Percentiles rank a stretch among this genome's conserved stretches.
Evolutionary conservation across 2,113 vertebrate species (phyloP).

Genomic region (Myiagra hebetior): DNA sequence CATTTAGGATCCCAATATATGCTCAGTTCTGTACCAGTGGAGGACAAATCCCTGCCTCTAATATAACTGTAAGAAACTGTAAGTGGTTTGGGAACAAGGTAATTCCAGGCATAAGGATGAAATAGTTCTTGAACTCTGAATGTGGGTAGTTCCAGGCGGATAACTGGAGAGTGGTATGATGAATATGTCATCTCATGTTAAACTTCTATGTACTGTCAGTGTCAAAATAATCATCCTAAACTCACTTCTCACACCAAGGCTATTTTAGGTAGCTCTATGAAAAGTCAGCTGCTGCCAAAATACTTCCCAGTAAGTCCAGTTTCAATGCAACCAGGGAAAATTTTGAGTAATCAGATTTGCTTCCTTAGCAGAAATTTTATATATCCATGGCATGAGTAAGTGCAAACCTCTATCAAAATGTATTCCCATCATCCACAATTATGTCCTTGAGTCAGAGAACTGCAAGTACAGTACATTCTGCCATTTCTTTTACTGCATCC

Average conservation of each 20-base stretch:
- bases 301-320: not conserved
- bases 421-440: slow-evolving; percentile 20
- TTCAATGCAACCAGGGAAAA: not conserved
- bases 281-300: not conserved
- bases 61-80: not conserved
- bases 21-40: not conserved
- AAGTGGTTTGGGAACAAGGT: not conserved
- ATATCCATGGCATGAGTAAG: not conserved
- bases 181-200: not conserved
- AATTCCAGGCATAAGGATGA: not conserved
- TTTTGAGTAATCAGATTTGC: not conserved
- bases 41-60: not conserved
- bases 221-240: slow-evolving; percentile 10
- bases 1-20: not conserved
- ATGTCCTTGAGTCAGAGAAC: slow-evolving; percentile 51
- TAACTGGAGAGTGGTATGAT: not conserved
- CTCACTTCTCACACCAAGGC: not conserved
- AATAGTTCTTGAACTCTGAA: not conserved
- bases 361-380: slow-evolving; percentile 26
- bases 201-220: not conserved
- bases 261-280: slow-evolving; percentile 13
- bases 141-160: not conserved
- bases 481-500: slow-evolving; percentile 44
- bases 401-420: slow-evolving; percentile 5
- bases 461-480: slow-evolving; percentile 63